Conservation (phyloP, 23 tunicate genomes). For the Oikopleura vanhoeffeni region DNA sequence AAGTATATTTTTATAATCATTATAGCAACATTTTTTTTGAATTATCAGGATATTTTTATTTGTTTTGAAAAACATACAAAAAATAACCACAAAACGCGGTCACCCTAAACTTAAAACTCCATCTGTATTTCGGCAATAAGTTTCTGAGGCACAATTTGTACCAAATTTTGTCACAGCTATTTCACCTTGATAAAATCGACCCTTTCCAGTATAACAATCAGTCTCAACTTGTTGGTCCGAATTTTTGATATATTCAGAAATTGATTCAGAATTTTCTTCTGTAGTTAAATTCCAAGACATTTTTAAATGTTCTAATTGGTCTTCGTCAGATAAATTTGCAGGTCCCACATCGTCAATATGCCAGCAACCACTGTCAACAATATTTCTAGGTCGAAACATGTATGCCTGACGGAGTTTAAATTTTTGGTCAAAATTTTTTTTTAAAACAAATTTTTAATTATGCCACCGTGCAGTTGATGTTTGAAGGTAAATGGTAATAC, state of each 20-base stretch:
- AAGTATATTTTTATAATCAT: too few relatives aligned
- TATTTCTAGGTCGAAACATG: background rate
- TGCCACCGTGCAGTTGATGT: too few relatives aligned
- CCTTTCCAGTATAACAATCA: background rate
- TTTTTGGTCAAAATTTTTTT: too few relatives aligned
- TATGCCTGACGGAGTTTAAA: too few relatives aligned
- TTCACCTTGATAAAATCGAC: background rate
- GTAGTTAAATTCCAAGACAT: background rate
- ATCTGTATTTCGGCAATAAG: conserved; percentile 9
- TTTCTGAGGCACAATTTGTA: background rate
- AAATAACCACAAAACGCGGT: too few relatives aligned
- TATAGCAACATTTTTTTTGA: too few relatives aligned
- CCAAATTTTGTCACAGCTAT: background rate
- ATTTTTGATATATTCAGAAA: background rate
- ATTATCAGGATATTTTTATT: too few relatives aligned
- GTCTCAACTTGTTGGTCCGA: background rate
- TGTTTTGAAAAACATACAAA: too few relatives aligned
- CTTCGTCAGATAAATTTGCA: background rate
- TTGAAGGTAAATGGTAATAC: too few relatives aligned
- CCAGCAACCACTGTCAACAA: background rate
- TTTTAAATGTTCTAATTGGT: background rate
- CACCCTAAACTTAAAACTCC: too few relatives aligned
- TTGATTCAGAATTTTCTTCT: background rate
- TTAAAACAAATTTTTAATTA: too few relatives aligned
- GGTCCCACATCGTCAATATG: background rate